Evolutionary conservation across 2,888 invertebrate genomes (phyloP), one percentile per base, ranked within the genome.

Genomic region (Leptopilina syphax): DNA sequence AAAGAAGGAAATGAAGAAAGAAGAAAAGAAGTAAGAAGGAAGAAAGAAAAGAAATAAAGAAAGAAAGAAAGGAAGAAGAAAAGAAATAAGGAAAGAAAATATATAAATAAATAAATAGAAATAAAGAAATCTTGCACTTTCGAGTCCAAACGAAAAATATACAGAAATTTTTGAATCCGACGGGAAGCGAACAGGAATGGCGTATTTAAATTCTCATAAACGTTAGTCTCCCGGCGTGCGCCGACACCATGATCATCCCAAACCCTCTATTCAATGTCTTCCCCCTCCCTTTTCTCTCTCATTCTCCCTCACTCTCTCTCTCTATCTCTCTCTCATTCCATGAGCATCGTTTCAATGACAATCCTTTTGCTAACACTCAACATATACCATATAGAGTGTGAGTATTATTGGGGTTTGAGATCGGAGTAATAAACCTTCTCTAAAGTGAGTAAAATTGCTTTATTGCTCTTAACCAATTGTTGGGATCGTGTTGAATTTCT

Each of bases 381-480:
- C 84, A 82, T 82, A 84, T 79, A 81, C 83, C 84, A 81, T 83
- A 60, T 60, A n/a, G n/a, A 13, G 60, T 24, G 18, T 44, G 44
- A 44, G 44, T 44, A 44, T 44, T 24, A 7, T 63, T 57, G 34
- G 84, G 86, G 85, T 85, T 34, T 84, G 86, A 86, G 85, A 85
- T 81, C 84, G 65, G 81, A 84, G 85, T 87, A 86, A 86, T 87
- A 87, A 87, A 87, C 86, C 87, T 87, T 84, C 86, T 86, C 85
- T 83, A 85, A 85, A 86, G 84, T 86, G 85, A 85, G 84, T 82
- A 85, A 85, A 87, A 87, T 86, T 84, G 85, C 86, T 86, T 86
- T 86, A 87, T 87, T 85, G 85, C 85, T 85, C 84, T 86, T 84
- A 84, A 86, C 86, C 87, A 85, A 87, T 87, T 87, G 86, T 85